These are phyloP conservation scores for Arenaria interpres DNA, from an alignment of 2,113 vertebrate genomes.

Conservation along the genomic window DNA sequence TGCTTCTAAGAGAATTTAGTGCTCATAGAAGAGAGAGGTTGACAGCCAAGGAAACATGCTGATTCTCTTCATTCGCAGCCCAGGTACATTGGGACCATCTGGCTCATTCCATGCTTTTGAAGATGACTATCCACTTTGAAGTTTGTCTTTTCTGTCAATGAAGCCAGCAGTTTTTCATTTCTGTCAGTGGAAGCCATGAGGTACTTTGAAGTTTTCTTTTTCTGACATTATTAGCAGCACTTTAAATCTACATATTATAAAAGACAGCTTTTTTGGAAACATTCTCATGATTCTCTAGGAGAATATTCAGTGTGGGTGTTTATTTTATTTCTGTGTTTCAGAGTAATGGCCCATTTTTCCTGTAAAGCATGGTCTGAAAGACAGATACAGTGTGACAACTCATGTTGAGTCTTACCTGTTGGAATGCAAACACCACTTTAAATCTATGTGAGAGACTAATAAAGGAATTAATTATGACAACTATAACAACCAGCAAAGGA, in stretches of 20 bases:
- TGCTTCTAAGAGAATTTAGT: background rate
- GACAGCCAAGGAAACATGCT: background rate
- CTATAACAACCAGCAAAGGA: background rate
- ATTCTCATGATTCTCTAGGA: background rate
- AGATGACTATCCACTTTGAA: conserved; percentile 39
- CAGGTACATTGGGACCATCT: background rate
- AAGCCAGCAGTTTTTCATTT: conserved; percentile 4
- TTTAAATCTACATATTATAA: background rate
- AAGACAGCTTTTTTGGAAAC: background rate
- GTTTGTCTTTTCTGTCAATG: background rate
- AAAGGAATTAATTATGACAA: background rate
- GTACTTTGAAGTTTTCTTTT: conserved; percentile 34
- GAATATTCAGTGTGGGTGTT: background rate
- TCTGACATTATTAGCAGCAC: background rate
- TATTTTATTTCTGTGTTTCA: background rate
- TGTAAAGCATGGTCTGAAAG: background rate
- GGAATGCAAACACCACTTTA: background rate
- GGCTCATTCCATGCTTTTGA: background rate
- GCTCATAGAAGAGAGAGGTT: background rate
- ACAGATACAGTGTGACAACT: background rate
- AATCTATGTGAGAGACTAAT: background rate
- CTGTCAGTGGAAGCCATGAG: background rate
- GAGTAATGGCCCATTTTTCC: background rate
- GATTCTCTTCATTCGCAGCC: background rate
- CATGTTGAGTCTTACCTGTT: background rate